These are phyloP conservation scores for Netelia virgata DNA, from an alignment of 2,888 invertebrate species.

Conservation along the genomic window DNA sequence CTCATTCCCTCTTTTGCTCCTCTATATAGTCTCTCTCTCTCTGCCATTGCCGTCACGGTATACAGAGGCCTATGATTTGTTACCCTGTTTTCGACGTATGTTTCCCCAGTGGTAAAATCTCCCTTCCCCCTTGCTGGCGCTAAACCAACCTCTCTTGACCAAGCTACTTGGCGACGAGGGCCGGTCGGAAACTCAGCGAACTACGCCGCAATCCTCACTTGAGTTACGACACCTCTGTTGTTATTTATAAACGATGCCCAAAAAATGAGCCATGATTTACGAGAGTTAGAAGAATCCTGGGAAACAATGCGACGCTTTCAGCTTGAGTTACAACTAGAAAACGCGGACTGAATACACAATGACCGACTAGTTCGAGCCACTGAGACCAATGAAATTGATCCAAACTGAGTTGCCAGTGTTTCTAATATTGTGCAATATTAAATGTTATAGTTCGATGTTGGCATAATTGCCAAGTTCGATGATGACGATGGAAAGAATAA, in stretches of 20 bases:
- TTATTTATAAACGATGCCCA: not conserved
- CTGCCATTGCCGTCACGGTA: conserved; percentile 55
- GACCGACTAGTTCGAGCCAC: no score
- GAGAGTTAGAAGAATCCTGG: conserved; percentile 12
- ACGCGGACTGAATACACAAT: no score
- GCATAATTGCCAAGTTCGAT: no score
- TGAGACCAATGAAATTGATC: no score
- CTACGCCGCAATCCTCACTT: conserved; percentile 9
- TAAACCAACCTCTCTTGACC: conserved; percentile 16
- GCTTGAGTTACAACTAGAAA: not conserved
- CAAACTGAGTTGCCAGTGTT: not conserved
- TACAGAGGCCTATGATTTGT: conserved; percentile 79
- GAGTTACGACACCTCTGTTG: conserved; percentile 19
- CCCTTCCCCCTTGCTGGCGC: conserved; percentile 3
- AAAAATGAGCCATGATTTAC: conserved; percentile 39
- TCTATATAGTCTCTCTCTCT: conserved; percentile 6
- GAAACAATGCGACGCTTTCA: not conserved
- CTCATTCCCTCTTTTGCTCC: conserved; percentile 7
- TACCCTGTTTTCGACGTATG: conserved; percentile 80
- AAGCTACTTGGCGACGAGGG: conserved; percentile 13
- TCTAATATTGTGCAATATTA: not conserved
- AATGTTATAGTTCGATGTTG: not conserved
- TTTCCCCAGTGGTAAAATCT: conserved; percentile 65
- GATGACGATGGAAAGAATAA: no score
- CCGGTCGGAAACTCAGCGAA: conserved; percentile 16